These are phyloP conservation scores for Pteronotus mesoamericanus DNA, from an alignment of 2,797 vertebrate species.

Conservation along the genomic window DNA sequence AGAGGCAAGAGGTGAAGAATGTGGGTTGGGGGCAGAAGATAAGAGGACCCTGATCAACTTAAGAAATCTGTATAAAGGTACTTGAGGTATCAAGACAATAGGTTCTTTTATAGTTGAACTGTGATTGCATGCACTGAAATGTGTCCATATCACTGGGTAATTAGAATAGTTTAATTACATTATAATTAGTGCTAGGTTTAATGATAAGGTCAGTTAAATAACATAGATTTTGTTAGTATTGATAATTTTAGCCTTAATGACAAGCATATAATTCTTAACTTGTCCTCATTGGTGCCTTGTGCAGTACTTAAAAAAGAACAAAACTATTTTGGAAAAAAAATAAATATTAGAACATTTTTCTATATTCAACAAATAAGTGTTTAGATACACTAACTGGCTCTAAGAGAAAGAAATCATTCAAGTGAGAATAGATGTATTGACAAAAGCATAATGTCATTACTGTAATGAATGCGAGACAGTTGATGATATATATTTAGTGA, in stretches of 20 bases:
- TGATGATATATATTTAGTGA: slow-evolving; percentile 29
- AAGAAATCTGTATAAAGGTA: not conserved
- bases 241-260: slow-evolving; percentile 23
- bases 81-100: not conserved
- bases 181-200: slow-evolving; percentile 5
- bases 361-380: not conserved
- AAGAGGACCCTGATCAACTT: not conserved
- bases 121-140: not conserved
- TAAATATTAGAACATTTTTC: slow-evolving; percentile 33
- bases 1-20: not conserved
- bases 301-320: slow-evolving; percentile 3
- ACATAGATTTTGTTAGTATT: not conserved
- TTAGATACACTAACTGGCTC: slow-evolving; percentile 21
- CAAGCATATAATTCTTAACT: slow-evolving; percentile 30
- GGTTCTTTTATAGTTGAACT: not conserved
- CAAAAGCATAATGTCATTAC: slow-evolving; percentile 39
- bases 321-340: not conserved
- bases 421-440: slow-evolving; percentile 38
- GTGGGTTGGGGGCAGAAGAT: not conserved
- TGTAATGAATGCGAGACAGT: not conserved
- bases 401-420: slow-evolving; percentile 43
- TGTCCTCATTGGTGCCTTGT: not conserved
- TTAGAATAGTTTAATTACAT: not conserved
- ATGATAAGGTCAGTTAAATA: slow-evolving; percentile 27
- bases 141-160: not conserved